Evolutionary conservation across 2,113 vertebrate genomes (phyloP).

Genomic region (Aix galericulata): DNA sequence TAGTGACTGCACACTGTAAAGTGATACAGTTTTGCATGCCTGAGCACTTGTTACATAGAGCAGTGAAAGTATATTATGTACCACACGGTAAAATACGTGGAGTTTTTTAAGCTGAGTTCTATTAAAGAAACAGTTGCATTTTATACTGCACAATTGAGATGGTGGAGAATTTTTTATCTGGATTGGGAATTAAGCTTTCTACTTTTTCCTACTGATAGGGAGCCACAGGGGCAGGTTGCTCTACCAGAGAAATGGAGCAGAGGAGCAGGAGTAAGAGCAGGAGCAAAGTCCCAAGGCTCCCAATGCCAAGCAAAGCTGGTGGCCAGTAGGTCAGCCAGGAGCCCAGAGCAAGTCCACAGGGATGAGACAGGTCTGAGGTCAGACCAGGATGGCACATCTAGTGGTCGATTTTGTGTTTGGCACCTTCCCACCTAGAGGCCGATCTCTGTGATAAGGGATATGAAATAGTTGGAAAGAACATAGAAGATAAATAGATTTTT

Average conservation of each 20-base stretch:
- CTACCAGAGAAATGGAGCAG: neutral
- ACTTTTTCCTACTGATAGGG: neutral
- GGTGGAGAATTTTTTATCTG: neutral
- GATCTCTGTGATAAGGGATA: neutral
- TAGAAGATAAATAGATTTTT: neutral
- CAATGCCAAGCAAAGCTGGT: neutral
- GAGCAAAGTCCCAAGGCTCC: neutral
- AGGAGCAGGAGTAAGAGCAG: neutral
- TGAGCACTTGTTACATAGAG: neutral
- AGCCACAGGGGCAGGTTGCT: neutral
- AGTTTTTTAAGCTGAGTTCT: neutral
- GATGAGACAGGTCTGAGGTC: neutral
- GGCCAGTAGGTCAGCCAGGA: neutral
- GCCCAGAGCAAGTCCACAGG: neutral
- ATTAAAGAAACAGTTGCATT: neutral
- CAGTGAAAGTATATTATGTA: neutral
- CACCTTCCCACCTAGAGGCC: neutral
- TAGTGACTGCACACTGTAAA: neutral
- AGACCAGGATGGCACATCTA: neutral
- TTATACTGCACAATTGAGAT: neutral
- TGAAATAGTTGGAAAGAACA: neutral
- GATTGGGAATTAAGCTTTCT: neutral
- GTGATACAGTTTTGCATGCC: neutral
- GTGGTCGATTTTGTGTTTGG: fast-evolving
- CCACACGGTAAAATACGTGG: neutral